Base-by-base conservation (phyloP, 2,888 invertebrate genomes). In the Oxystoma pomonae region DNA sequence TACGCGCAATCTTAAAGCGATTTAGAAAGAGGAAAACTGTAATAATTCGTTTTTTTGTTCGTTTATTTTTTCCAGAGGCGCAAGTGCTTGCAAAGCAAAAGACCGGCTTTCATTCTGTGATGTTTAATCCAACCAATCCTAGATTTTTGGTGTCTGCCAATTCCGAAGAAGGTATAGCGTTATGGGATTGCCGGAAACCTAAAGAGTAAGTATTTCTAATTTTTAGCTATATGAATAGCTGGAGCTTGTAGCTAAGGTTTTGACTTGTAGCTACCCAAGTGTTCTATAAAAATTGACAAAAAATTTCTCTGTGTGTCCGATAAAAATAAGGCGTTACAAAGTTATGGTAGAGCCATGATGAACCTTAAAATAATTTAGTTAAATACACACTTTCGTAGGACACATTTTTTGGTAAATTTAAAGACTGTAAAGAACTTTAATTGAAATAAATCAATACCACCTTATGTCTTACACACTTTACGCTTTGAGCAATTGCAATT, bases 21-120 rank as follows among this genome's bases (percentile, higher is more conserved):
- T n/a, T n/a, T n/a, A n/a, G n/a, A n/a, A n/a, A n/a, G n/a, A n/a
- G n/a, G n/a, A n/a, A n/a, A n/a, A n/a, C n/a, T n/a, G n/a, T n/a
- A n/a, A n/a, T n/a, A n/a, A n/a, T n/a, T n/a, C n/a, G n/a, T n/a
- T n/a, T n/a, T n/a, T n/a, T n/a, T n/a, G n/a, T n/a, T n/a, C n/a
- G n/a, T n/a, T n/a, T n/a, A n/a, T n/a, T n/a, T n/a, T n/a, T 70
- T 70, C 58, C 57, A 75, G 76, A 74, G 62, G 71, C 71, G 68
- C 85, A 89, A 70, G 85, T 86, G 69, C 79, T 91, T 73, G 86
- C 90, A 74, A 89, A 89, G 76, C 85, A 85, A 72, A 85, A 85
- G 71, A 85, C 87, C 60, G 87, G 95, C n/a, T 96, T 94, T 82
- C 96, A 96, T 80, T 92, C 94, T n/a, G 96, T 96, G 50, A 92